Evolutionary conservation across 2,113 vertebrate species (phyloP), one percentile per base, ranked within the genome.

Genomic region (Mastomys natalensis): DNA sequence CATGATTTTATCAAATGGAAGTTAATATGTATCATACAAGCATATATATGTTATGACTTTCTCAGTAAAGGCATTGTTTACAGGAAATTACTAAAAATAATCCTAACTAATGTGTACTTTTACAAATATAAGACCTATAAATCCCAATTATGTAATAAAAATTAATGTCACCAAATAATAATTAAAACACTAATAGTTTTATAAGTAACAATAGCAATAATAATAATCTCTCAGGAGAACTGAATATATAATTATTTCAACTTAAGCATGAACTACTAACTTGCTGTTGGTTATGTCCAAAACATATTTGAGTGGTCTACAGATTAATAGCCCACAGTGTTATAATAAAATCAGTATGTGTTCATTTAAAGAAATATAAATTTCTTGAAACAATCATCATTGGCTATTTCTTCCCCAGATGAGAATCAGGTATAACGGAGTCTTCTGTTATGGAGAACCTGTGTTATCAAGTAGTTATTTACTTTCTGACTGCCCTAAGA

Each of bases 1-100:
- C 21, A 91, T 87, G 11, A 58, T 85, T 87, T 96, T 45, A 3
- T 45, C 82, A 92, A 96, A 92, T 40, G 12, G 24, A 17, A 37
- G 84, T 96, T 91, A 95, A 60, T 9, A 74, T 21, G 0, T 5
- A 48, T 19, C 15, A 76, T 90, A 76, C 0, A 66, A 90, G 64
- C 34, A 68, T 40, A 93, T 16, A 87, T 95, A 21, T 93, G 74
- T 64, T 72, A 91, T 11, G 66, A 90, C 51, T 90, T 92, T 93
- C 29, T 96, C 58, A 74, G 31, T 88, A 68, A 89, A 16, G 7
- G 7, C n/a, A 88, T 55, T 87, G 26, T 87, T 96, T 43, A 84
- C 13, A 78, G 12, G 37, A 87, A 87, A 29, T 81, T 82, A 94
- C 1, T 91, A 17, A 82, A 82, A 89, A 55, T 55, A 89, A 93